Base-by-base conservation (phyloP, 2,797 vertebrate species). In the Neomorphus geoffroyi region DNA sequence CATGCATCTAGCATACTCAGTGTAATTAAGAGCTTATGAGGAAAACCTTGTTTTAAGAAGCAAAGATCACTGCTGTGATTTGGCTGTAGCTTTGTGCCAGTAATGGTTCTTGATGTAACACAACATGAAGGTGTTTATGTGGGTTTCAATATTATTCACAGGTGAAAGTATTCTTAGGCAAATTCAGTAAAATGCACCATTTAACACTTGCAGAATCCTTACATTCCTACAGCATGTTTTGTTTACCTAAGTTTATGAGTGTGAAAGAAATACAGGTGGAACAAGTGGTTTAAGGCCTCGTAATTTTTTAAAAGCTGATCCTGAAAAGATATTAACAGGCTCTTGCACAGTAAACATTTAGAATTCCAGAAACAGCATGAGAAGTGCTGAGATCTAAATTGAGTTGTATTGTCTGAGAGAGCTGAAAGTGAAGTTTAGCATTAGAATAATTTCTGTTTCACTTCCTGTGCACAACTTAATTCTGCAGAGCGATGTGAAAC, bases 301-400 rank as follows among this genome's bases (percentile, higher is more conserved):
- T 88, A 92, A 93, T 78, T 91, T 95, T 97, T 96, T 82, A 87
- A 95, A 96, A 37, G 10, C 66, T 90, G 62, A 65, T 97, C 80
- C 96, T 92, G 66, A 51, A 88, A 96, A 96, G 61, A 62, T 83
- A 67, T 87, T 95, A 54, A 87, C 60, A 85, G 80, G 64, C 70
- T 91, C 35, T 92, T 96, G 83, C 74, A 58, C 53, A 91, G 32
- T 65, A 92, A 97, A 75, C 41, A 86, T 41, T 94, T 93, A 43
- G 88, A 96, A 94, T 50, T 61, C 53, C 13, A 46, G 58, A 71
- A 64, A 22, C 10, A 62, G 13, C 17, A 43, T 11, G 15, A 88
- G 65, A 93, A 90, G 26, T 75, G 24, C 33, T 56, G 22, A 56
- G 48, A 39, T 43, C 45, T 96, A 88, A 96, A 85, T 11, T 60